phyloP scores from a whole-genome alignment of 2,113 vertebrate species.

The Amphiprion ocellaris region DNA sequence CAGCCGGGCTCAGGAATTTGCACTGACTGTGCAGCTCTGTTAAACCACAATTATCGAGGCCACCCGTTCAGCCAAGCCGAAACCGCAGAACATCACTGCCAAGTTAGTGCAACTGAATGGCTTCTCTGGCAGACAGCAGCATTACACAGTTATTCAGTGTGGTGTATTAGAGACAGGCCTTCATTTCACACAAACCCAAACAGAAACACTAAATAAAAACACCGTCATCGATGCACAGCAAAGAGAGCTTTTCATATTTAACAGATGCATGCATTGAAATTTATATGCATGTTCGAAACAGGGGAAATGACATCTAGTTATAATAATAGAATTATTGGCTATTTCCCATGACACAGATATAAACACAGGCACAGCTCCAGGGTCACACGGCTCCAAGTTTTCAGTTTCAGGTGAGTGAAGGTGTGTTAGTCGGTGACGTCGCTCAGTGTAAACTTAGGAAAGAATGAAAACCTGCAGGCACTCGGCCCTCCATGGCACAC shows the following conservation, averaged over 20 bases:
- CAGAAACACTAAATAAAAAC: constrained; percentile 13
- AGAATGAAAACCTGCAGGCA: constrained; percentile 18
- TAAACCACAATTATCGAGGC: constrained; percentile 64
- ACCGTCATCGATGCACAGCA: neutral
- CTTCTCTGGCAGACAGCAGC: constrained; percentile 42
- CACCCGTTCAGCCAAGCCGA: constrained; percentile 46
- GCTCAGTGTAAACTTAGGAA: neutral
- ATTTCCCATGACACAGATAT: neutral
- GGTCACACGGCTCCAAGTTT: neutral
- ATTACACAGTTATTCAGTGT: constrained; percentile 14
- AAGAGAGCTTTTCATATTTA: neutral
- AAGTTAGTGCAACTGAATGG: constrained; percentile 48
- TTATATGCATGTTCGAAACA: neutral
- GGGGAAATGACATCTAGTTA: too few relatives aligned
- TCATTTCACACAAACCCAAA: constrained; percentile 27
- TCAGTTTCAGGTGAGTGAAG: neutral
- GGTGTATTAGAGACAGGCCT: constrained; percentile 21
- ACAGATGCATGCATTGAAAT: neutral
- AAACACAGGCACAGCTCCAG: neutral
- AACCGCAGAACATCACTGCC: constrained; percentile 57
- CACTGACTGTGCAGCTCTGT: constrained; percentile 55
- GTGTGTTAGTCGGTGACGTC: neutral
- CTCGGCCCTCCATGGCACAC: neutral
- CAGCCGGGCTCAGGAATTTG: constrained; percentile 50
- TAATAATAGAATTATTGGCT: too few relatives aligned